Base-by-base conservation (phyloP, 1,140 invertebrate genomes). In the Procambarus virginalis region DNA sequence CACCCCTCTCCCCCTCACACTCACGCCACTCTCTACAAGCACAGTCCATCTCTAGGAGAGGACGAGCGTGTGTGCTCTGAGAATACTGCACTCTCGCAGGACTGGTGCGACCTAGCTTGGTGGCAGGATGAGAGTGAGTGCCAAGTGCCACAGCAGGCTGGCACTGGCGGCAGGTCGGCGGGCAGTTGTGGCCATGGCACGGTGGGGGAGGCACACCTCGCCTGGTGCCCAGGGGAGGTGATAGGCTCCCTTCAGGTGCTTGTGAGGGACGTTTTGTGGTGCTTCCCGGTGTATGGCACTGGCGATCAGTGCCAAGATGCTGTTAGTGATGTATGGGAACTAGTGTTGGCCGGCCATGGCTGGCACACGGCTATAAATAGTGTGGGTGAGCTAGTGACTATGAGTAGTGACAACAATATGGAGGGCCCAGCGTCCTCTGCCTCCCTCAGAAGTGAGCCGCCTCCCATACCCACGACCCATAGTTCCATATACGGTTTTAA, bases 371-470 rank as follows among this genome's bases (percentile, higher is more conserved):
- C 58, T 89, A 84, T 89, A 78, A 89, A 89, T 89, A 89, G 81
- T 84, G 81, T 12, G 77, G 81, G 88, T 84, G 88, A 89, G 84
- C 82, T 84, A 84, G 88, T 89, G 88, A 89, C 81, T 81, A 89
- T 89, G 88, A 89, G 60, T 75, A 89, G 88, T 84, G 81, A 83
- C 88, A 89, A 84, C 87, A 86, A 48, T 79, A 84, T 89, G 82
- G 88, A 81, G 80, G 88, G 73, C 58, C 34, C 76, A 9, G 81
- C 64, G 58, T 5, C 51, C 4, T 12, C 51, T 55, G 4, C 51
- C 51, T 68, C 81, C 22, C 34, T 70, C 76, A 17, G 55, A 46
- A 34, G 73, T 68, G 70, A 75, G 22, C 51, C 34, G 5, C 88
- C 51, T 5, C n/a, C 79, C n/a, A 46, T 60, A 12, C 48, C 88